These are phyloP conservation scores for Epicauta chinensis DNA, from an alignment of 1,140 invertebrate genomes.

Conservation along the genomic window DNA sequence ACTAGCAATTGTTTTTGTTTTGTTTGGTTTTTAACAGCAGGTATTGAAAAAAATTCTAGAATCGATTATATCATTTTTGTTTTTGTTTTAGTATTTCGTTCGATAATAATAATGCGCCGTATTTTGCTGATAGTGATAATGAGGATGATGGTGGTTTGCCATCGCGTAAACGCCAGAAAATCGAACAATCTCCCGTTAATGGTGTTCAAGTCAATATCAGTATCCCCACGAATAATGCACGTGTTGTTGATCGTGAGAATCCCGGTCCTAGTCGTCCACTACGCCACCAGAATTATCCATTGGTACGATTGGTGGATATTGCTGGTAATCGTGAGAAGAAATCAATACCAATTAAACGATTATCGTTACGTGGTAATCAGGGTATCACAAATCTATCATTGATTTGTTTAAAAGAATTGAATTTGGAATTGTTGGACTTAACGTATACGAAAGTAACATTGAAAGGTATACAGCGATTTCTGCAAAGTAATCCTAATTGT, in stretches of 20 bases:
- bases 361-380: slow-evolving; percentile 33
- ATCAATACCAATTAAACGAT: slow-evolving; percentile 20
- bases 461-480: slow-evolving; percentile 27
- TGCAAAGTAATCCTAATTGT: slow-evolving; percentile 33
- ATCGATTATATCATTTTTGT: no score
- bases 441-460: slow-evolving; percentile 32
- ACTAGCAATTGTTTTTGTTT: no score
- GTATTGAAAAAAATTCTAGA: no score
- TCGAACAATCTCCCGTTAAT: not conserved
- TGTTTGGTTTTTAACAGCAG: no score
- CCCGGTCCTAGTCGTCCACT: not conserved
- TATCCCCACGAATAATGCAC: no score
- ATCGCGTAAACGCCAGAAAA: no score
- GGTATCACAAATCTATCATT: slow-evolving; percentile 27
- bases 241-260: no score
- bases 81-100: no score
- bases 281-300: not conserved
- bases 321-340: not conserved
- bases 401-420: slow-evolving; percentile 20
- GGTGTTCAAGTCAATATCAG: no score
- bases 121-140: no score
- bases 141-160: no score
- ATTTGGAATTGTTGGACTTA: slow-evolving; percentile 34
- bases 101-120: no score
- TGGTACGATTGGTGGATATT: not conserved